phyloP scores from a whole-genome alignment of 2,888 invertebrate genomes.

The Noctua comes region DNA sequence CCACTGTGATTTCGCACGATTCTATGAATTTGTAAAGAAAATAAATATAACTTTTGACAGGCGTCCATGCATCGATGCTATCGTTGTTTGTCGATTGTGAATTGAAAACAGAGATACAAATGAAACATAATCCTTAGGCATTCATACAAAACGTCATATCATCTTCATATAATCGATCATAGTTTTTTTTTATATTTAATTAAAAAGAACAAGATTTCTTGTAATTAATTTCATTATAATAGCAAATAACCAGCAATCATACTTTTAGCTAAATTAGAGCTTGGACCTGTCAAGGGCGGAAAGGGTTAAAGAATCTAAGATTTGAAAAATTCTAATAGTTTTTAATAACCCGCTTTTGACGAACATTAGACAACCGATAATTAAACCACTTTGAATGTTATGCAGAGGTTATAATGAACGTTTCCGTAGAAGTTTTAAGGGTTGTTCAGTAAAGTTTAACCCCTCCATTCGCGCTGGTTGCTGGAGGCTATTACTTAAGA shows the following conservation, averaged over 20 bases:
- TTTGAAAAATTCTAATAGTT: slow-evolving; percentile 87
- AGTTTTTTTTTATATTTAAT: slow-evolving; percentile 36
- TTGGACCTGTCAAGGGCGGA: slow-evolving; percentile 77
- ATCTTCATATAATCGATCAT: slow-evolving; percentile 50
- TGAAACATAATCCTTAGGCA: slow-evolving; percentile 69
- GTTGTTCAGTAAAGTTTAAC: slow-evolving; percentile 54
- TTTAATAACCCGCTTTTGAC: slow-evolving; percentile 86
- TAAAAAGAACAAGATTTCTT: slow-evolving; percentile 49
- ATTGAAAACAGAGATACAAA: slow-evolving; percentile 80
- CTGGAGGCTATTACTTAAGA: slow-evolving; percentile 58
- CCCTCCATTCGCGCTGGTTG: slow-evolving; percentile 51
- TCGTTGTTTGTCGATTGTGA: slow-evolving; percentile 86
- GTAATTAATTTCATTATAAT: slow-evolving; percentile 76
- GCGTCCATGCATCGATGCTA: slow-evolving; percentile 85
- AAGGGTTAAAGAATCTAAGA: slow-evolving; percentile 76
- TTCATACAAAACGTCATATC: slow-evolving; percentile 45
- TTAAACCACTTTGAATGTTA: slow-evolving; percentile 79
- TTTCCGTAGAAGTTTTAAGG: slow-evolving; percentile 62
- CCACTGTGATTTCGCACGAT: slow-evolving; percentile 86
- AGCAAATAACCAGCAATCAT: slow-evolving; percentile 81
- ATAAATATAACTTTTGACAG: slow-evolving; percentile 90
- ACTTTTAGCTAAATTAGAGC: slow-evolving; percentile 86
- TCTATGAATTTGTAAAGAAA: slow-evolving; percentile 90
- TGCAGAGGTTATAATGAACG: slow-evolving; percentile 63
- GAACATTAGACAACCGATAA: slow-evolving; percentile 85